Percentiles rank a stretch among this genome's conserved stretches.
Conservation (phyloP, 2,113 vertebrate species). For the Hipposideros armiger region DNA sequence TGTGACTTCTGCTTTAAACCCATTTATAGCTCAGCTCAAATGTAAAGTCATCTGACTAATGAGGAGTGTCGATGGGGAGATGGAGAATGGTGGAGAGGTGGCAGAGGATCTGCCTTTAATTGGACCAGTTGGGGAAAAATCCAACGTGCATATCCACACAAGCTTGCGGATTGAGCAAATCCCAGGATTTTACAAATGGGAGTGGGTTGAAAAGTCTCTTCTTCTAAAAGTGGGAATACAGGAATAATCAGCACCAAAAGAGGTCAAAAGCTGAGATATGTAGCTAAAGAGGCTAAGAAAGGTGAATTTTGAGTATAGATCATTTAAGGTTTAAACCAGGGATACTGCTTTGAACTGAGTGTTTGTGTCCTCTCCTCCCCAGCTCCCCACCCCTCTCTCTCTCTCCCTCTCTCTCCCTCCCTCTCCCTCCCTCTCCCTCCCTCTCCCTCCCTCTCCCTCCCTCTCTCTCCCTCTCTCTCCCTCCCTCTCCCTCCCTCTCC, state of each 20-base stretch:
- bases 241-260: neutral
- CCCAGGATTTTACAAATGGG: neutral
- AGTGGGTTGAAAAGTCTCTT: neutral
- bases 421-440: accelerated
- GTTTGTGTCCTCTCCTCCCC: neutral
- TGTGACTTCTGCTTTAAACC: slow-evolving; percentile 1
- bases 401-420: neutral
- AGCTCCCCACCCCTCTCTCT: too few relatives aligned
- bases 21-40: neutral
- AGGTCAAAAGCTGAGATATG: neutral
- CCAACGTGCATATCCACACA: neutral
- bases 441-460: neutral
- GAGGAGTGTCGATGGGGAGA: neutral
- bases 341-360: neutral
- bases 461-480: accelerated
- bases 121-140: neutral
- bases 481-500: accelerated
- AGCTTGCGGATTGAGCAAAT: neutral
- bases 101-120: neutral
- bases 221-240: neutral
- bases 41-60: neutral
- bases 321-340: neutral
- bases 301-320: neutral
- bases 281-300: neutral
- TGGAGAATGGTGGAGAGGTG: neutral